Percentiles rank a stretch among this genome's conserved stretches.
These are phyloP conservation scores for Hypanus sabinus DNA, from an alignment of 2,113 vertebrate genomes.

Conservation along the genomic window DNA sequence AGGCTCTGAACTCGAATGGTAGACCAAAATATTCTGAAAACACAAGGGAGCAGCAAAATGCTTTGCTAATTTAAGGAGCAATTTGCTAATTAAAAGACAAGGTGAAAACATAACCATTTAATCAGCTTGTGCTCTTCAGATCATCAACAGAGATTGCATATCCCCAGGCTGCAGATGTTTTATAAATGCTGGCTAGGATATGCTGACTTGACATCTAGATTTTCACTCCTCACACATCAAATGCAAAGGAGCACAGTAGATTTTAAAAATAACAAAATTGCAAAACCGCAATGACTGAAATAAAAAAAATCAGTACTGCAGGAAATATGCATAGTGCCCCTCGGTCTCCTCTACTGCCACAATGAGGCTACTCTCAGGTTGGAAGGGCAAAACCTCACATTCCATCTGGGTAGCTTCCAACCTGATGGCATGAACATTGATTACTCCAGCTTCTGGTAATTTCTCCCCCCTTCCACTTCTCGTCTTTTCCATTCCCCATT, in stretches of 20 bases:
- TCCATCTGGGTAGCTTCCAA: no score
- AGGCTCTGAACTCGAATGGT: neutral
- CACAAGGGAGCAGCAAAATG: neutral
- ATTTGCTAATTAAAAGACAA: neutral
- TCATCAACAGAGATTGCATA: neutral
- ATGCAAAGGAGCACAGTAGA: neutral
- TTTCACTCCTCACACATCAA: neutral
- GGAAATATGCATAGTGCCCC: neutral
- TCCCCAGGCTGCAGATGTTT: neutral
- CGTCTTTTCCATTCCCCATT: no score
- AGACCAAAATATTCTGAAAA: neutral
- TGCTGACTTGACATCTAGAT: neutral
- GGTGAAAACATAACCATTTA: neutral
- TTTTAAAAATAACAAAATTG: neutral
- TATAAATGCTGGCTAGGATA: neutral
- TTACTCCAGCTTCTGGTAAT: no score
- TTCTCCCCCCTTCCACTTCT: no score
- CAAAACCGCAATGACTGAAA: neutral
- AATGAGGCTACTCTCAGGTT: no score
- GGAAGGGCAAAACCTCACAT: no score
- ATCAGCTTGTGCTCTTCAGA: conserved; percentile 1
- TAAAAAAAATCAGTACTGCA: neutral
- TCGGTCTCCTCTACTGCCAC: no score
- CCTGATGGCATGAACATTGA: no score
- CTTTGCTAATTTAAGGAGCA: neutral